Evolutionary conservation across 1,140 invertebrate genomes (phyloP).

Genomic region (Caenorhabditis latens): DNA sequence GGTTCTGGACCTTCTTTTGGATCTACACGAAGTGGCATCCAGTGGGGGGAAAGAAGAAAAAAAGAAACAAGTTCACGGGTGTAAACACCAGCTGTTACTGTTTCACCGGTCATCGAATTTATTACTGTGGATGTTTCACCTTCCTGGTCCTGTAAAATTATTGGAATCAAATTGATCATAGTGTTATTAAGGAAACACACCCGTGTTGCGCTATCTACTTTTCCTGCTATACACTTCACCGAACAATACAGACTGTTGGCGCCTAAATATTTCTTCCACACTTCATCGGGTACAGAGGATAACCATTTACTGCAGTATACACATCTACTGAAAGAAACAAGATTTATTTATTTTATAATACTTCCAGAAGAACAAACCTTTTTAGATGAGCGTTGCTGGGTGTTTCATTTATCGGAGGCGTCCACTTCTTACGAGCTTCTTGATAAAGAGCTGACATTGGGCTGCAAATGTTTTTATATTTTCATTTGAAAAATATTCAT

Average conservation of each 20-base stretch:
- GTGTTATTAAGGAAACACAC: neutral
- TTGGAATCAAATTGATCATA: neutral
- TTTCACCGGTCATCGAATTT: constrained; percentile 18
- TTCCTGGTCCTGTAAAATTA: constrained; percentile 11
- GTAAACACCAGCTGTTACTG: neutral
- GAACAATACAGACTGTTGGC: constrained; percentile 19
- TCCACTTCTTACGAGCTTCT: constrained; percentile 23
- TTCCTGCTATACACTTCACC: constrained; percentile 37
- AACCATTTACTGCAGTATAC: constrained; percentile 9
- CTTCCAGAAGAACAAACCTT: neutral
- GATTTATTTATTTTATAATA: neutral
- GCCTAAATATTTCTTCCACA: constrained; percentile 15
- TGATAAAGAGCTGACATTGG: constrained; percentile 38
- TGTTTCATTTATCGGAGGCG: neutral
- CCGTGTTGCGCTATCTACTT: neutral
- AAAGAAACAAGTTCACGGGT: constrained; percentile 4
- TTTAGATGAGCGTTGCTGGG: neutral
- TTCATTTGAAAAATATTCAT: neutral
- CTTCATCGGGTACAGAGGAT: neutral
- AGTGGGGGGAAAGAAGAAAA: constrained; percentile 19
- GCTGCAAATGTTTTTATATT: neutral
- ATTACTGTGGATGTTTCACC: constrained; percentile 39
- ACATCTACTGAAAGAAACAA: constrained; percentile 21
- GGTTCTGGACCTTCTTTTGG: neutral
- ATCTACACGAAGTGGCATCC: constrained; percentile 8